Conservation (phyloP, 2,113 vertebrate species). For the Diphyllodes magnificus region DNA sequence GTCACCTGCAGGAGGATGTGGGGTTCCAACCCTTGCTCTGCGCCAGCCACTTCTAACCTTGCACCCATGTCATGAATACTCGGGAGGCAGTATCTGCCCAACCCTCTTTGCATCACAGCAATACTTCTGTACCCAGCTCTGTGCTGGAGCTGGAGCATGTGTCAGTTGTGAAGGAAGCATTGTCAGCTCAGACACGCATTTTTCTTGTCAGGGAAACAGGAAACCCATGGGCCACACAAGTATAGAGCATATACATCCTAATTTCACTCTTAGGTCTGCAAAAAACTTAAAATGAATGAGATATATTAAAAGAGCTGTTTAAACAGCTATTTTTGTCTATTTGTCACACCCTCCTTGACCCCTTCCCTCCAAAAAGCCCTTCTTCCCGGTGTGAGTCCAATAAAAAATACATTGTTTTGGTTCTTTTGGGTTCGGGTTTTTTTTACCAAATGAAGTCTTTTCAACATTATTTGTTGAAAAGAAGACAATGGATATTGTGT, state of each 20-base stretch:
- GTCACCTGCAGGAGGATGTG: background rate
- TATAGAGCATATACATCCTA: background rate
- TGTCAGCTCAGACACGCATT: background rate
- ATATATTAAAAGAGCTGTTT: background rate
- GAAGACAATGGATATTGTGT: background rate
- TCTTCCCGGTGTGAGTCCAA: background rate
- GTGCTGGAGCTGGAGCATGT: background rate
- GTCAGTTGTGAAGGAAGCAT: background rate
- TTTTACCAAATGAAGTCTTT: background rate
- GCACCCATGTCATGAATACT: background rate
- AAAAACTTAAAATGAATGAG: background rate
- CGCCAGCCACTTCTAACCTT: background rate
- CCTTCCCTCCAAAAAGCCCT: background rate
- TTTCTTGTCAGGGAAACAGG: background rate
- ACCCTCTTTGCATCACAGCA: accelerated
- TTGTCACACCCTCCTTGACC: background rate
- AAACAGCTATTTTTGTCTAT: background rate
- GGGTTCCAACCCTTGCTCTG: background rate
- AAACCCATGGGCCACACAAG: accelerated
- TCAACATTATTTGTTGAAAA: background rate
- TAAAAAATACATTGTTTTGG: background rate
- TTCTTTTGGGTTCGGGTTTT: background rate
- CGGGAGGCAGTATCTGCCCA: background rate
- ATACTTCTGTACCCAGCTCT: background rate
- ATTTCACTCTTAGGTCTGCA: background rate